Evolutionary conservation across 2,888 invertebrate genomes (phyloP).

Genomic region (Drosophila lacicola): DNA sequence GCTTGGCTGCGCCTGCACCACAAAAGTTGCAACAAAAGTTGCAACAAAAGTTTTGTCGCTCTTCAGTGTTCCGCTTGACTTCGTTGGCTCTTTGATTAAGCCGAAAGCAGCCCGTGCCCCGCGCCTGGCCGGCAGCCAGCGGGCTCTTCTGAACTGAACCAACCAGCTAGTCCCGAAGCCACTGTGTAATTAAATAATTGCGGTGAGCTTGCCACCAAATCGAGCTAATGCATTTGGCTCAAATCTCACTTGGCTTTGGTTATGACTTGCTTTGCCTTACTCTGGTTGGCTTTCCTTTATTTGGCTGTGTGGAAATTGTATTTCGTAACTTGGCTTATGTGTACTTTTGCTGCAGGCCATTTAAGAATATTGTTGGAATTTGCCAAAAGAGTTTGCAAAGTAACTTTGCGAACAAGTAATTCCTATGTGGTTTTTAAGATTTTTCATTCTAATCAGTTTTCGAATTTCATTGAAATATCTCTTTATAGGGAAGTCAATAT

Average conservation of each 20-base stretch:
- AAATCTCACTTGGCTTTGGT: slow-evolving; percentile 51
- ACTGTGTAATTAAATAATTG: slow-evolving; percentile 77
- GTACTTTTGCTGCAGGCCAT: slow-evolving; percentile 44
- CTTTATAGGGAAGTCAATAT: no score
- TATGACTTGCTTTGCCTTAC: slow-evolving; percentile 48
- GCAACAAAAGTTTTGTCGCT: slow-evolving; percentile 69
- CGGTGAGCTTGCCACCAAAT: slow-evolving; percentile 69
- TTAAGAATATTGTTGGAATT: slow-evolving; percentile 30
- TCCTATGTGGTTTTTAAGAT: no score
- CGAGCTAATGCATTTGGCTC: slow-evolving; percentile 71
- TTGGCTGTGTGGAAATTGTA: slow-evolving; percentile 64
- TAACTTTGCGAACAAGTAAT: slow-evolving; percentile 4
- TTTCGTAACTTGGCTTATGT: slow-evolving; percentile 64
- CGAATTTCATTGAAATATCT: no score
- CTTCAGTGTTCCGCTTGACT: slow-evolving; percentile 60
- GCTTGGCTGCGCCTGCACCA: slow-evolving; percentile 62
- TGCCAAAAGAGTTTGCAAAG: slow-evolving; percentile 18
- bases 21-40: slow-evolving; percentile 67
- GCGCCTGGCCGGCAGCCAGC: slow-evolving; percentile 20
- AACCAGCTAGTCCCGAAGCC: slow-evolving; percentile 15
- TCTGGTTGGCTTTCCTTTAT: slow-evolving; percentile 47
- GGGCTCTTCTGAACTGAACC: slow-evolving; percentile 3
- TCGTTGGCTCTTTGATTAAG: slow-evolving; percentile 69
- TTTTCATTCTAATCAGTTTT: no score
- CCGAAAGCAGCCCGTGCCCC: slow-evolving; percentile 30